Conservation (phyloP, 2,888 invertebrate genomes). For the Ferdinandea cuprea region DNA sequence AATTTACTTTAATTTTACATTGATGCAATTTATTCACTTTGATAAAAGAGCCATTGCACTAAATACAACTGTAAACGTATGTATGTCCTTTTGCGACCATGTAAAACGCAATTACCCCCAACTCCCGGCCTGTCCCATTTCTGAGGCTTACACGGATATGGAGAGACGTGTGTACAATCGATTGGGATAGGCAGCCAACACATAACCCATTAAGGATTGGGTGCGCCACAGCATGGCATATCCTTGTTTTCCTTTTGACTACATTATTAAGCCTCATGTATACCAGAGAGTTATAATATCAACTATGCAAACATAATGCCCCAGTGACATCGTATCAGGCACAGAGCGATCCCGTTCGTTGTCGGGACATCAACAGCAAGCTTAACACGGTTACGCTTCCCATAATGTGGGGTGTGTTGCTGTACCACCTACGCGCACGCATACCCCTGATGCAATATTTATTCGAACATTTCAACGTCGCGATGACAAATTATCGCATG, state of each 20-base stretch:
- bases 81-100: slow-evolving; percentile 55
- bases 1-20: slow-evolving; percentile 64
- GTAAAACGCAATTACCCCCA: slow-evolving; percentile 40
- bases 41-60: slow-evolving; percentile 51
- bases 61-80: slow-evolving; percentile 55
- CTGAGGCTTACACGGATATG: slow-evolving; percentile 28
- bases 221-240: slow-evolving; percentile 50
- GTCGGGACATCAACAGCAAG: slow-evolving; percentile 60
- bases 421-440: not conserved
- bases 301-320: slow-evolving; percentile 70
- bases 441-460: slow-evolving; percentile 53
- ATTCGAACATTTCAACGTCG: slow-evolving; percentile 46
- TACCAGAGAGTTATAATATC: slow-evolving; percentile 68
- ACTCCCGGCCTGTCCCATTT: not conserved
- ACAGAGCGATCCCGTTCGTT: slow-evolving; percentile 8
- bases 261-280: slow-evolving; percentile 72
- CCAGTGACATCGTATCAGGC: slow-evolving; percentile 64
- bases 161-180: slow-evolving; percentile 17
- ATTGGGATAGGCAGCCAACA: slow-evolving; percentile 37
- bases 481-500: slow-evolving; percentile 22
- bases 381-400: slow-evolving; percentile 62
- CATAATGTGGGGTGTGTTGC: slow-evolving; percentile 18
- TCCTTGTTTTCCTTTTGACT: slow-evolving; percentile 70
- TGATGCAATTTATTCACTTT: slow-evolving; percentile 66
- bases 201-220: slow-evolving; percentile 58